phyloP scores from a whole-genome alignment of 2,113 vertebrate species.

The Oncorhynchus clarkii region DNA sequence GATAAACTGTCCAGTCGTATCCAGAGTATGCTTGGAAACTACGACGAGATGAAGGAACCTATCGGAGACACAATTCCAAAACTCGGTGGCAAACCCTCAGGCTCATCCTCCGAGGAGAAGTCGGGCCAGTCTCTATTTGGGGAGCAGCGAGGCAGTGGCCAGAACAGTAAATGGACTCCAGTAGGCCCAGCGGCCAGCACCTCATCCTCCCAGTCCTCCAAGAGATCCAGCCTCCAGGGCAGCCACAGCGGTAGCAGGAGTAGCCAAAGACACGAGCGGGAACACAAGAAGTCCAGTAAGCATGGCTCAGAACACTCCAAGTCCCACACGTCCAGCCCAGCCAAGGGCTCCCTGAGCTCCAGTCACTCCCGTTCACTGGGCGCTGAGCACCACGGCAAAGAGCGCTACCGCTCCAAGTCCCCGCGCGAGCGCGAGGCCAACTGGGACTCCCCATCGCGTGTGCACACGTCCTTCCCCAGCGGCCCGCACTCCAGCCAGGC shows the following conservation, averaged over 20 bases:
- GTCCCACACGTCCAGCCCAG: constrained; percentile 85
- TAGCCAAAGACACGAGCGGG: constrained; percentile 82
- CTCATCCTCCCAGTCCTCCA: constrained; percentile 82
- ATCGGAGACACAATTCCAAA: constrained; percentile 90
- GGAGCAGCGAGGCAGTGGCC: constrained; percentile 88
- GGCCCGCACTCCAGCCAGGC: constrained; percentile 90
- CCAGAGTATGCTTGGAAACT: constrained; percentile 98
- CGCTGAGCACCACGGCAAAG: constrained; percentile 87
- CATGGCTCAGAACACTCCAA: constrained; percentile 91
- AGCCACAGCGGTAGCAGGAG: constrained; percentile 70
- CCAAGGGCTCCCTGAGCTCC: constrained; percentile 83
- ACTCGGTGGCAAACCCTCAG: constrained; percentile 82
- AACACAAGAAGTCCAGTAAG: constrained; percentile 87
- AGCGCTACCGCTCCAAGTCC: constrained; percentile 93
- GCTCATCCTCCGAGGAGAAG: constrained; percentile 91
- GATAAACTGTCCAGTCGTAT: constrained; percentile 98
- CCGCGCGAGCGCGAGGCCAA: constrained; percentile 90
- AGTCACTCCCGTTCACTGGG: constrained; percentile 82
- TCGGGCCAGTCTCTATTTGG: constrained; percentile 80
- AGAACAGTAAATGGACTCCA: constrained; percentile 96
- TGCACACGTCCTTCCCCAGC: constrained; percentile 83
- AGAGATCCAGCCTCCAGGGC: constrained; percentile 82
- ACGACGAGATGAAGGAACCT: constrained; percentile 97
- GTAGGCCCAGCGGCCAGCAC: constrained; percentile 86
- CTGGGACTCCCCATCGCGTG: constrained; percentile 95